phyloP scores from a whole-genome alignment of 2,888 invertebrate species.

The Omphaloscelis lunosa region DNA sequence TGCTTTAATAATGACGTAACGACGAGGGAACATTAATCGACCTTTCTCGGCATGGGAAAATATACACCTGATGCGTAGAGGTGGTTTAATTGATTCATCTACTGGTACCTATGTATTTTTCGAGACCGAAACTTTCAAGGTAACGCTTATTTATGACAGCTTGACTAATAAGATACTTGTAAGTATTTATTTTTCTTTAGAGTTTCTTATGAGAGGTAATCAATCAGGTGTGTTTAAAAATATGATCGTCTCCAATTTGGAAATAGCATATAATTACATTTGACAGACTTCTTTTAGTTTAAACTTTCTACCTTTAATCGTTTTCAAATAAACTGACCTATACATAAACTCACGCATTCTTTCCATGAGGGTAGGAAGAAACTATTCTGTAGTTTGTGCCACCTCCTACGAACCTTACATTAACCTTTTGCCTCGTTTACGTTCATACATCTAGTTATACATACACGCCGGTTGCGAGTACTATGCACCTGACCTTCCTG shows the following conservation, averaged over 20 bases:
- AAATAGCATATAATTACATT: neutral
- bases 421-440: neutral
- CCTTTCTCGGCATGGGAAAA: constrained; percentile 40
- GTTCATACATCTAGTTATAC: neutral
- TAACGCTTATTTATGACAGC: constrained; percentile 5
- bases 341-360: neutral
- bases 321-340: neutral
- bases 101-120: constrained; percentile 23
- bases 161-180: constrained; percentile 21
- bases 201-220: constrained; percentile 8
- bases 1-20: constrained; percentile 49
- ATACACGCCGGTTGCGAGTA: neutral
- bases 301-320: neutral
- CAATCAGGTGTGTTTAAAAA: constrained; percentile 21
- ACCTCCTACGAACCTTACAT: neutral
- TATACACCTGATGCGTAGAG: constrained; percentile 51
- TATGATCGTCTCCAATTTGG: constrained; percentile 1
- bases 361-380: neutral
- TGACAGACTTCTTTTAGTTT: neutral
- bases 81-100: constrained; percentile 50
- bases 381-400: too few relatives aligned
- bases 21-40: constrained; percentile 56
- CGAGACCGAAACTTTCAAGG: constrained; percentile 17
- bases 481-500: neutral
- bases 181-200: neutral